A percentile compares a stretch with the other conserved stretches of the same genome.
These are phyloP conservation scores for Eurystomus glaucurus DNA, from an alignment of 2,797 vertebrate genomes.

Conservation along the genomic window DNA sequence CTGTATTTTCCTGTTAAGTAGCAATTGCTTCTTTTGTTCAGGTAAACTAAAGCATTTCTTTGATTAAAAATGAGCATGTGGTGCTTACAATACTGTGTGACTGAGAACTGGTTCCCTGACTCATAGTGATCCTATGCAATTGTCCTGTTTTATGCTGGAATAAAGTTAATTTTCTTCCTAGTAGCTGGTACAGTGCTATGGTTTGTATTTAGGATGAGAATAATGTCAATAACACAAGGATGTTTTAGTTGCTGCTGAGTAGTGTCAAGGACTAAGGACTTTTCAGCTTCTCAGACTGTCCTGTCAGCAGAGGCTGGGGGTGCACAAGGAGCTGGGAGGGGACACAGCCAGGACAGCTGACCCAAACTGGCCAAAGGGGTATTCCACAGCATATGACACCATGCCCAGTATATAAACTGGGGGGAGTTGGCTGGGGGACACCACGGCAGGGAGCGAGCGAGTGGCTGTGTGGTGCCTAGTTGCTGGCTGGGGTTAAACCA, in stretches of 20 bases:
- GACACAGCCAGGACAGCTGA: not conserved
- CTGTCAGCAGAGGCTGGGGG: not conserved
- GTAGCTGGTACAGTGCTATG: not conserved
- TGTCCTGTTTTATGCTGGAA: not conserved
- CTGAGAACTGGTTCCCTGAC: not conserved
- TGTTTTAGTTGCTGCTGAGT: not conserved
- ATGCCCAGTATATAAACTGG: not conserved
- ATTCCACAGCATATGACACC: not conserved
- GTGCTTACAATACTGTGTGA: not conserved
- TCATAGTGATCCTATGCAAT: not conserved
- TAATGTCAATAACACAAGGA: not conserved
- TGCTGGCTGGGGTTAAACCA: not conserved
- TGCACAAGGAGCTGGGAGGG: not conserved
- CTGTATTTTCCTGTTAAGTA: not conserved
- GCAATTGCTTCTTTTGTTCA: not conserved
- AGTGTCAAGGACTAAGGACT: not conserved
- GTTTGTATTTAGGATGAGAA: not conserved
- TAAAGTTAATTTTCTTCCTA: not conserved
- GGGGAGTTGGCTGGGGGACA: not conserved
- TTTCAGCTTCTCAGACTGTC: not conserved
- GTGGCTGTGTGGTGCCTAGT: not conserved
- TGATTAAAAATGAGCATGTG: slow-evolving; percentile 16
- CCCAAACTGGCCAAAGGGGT: not conserved
- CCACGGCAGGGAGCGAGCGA: not conserved
- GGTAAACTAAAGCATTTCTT: slow-evolving; percentile 19